A percentile compares a stretch with the other conserved stretches of the same genome.
Conservation (phyloP, 2,888 invertebrate genomes). For the Dolichomitus sp. region DNA sequence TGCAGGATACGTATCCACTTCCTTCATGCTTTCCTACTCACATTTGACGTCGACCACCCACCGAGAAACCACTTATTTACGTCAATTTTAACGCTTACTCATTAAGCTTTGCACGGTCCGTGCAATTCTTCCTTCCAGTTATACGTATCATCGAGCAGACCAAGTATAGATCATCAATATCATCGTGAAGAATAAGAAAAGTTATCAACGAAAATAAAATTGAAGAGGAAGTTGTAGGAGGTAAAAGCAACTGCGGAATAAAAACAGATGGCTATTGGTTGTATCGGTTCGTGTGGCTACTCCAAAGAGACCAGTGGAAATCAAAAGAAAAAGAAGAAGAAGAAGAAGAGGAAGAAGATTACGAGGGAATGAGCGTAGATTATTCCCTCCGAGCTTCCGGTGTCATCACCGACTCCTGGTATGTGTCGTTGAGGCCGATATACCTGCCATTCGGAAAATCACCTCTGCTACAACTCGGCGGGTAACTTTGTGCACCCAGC, state of each 20-base stretch:
- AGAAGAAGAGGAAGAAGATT: not conserved
- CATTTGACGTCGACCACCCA: constrained; percentile 14
- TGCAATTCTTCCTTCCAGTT: not conserved
- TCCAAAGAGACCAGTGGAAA: not conserved
- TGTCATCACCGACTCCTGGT: not conserved
- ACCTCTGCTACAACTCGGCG: not conserved
- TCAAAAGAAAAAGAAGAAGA: not conserved
- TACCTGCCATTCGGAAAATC: not conserved
- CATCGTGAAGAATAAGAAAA: not conserved
- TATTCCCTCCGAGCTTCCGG: not conserved
- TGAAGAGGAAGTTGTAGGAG: not conserved
- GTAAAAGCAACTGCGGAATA: not conserved
- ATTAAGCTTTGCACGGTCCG: not conserved
- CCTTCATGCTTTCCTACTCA: constrained; percentile 42
- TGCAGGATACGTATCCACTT: not conserved
- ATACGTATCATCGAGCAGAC: not conserved
- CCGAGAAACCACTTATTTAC: constrained; percentile 21
- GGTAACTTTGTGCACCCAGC: not conserved
- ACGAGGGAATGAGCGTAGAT: not conserved
- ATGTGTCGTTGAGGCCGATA: not conserved
- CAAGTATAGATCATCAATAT: not conserved
- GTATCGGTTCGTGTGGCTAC: not conserved
- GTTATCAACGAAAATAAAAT: not conserved
- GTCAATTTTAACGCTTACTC: not conserved
- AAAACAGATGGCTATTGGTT: not conserved